phyloP scores from a whole-genome alignment of 1,140 invertebrate genomes.

The Drosophila pachea region DNA sequence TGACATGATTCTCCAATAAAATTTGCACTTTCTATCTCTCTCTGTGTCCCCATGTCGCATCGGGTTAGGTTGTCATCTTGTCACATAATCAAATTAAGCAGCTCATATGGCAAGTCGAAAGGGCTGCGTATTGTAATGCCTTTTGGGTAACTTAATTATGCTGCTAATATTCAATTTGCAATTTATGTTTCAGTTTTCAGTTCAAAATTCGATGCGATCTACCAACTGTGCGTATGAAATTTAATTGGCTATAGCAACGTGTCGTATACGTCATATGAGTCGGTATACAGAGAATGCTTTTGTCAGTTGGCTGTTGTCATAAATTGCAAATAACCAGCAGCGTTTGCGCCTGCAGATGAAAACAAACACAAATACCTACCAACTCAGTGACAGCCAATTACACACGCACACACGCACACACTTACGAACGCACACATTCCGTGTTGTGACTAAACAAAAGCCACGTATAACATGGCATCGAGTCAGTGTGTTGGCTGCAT shows the following conservation, averaged over 20 bases:
- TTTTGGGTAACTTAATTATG: conserved; percentile 53
- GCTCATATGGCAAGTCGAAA: conserved; percentile 16
- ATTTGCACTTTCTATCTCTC: neutral
- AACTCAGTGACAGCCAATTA: conserved; percentile 12
- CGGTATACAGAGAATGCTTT: conserved; percentile 18
- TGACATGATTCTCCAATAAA: neutral
- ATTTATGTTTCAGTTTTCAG: conserved; percentile 5
- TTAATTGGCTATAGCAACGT: conserved; percentile 51
- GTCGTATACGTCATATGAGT: conserved; percentile 41
- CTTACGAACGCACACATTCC: neutral
- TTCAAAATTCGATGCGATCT: neutral
- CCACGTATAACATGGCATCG: conserved; percentile 35
- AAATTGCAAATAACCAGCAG: conserved; percentile 44
- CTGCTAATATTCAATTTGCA: conserved; percentile 52
- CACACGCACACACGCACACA: conserved; percentile 18
- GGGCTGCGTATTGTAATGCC: conserved; percentile 12
- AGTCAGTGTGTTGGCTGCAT: conserved; percentile 10
- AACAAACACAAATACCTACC: conserved; percentile 26
- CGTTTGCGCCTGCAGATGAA: conserved; percentile 17
- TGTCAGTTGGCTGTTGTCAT: conserved; percentile 41
- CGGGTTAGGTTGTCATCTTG: no score
- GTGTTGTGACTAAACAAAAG: conserved; percentile 34
- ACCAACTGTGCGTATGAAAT: conserved; percentile 29
- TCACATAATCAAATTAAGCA: conserved; percentile 33
- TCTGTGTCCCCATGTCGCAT: neutral